These are phyloP conservation scores for Cyrtonyx montezumae DNA, from an alignment of 2,113 vertebrate species.

Conservation along the genomic window DNA sequence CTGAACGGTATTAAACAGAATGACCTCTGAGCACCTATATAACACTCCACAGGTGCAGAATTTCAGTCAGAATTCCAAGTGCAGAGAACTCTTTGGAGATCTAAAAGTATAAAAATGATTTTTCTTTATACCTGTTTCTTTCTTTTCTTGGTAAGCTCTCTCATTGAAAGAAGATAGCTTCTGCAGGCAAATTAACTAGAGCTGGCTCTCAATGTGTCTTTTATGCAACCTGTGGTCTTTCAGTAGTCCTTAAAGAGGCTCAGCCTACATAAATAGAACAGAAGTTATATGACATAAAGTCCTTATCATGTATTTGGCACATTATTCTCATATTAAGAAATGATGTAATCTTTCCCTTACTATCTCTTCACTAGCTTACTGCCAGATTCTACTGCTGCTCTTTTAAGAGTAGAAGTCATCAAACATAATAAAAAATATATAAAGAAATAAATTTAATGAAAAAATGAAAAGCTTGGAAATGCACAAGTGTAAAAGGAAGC, in stretches of 20 bases:
- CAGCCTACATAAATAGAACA: neutral
- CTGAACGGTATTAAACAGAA: neutral
- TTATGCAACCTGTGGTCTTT: neutral
- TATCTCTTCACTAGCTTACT: neutral
- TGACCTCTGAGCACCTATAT: neutral
- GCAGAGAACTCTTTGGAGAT: neutral
- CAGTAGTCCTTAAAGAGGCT: neutral
- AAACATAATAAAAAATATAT: neutral
- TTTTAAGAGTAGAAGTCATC: neutral
- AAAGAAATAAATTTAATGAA: neutral
- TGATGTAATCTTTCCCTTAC: neutral
- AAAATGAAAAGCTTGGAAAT: neutral
- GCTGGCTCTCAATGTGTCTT: neutral
- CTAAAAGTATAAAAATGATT: neutral
- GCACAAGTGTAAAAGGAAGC: neutral
- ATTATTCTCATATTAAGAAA: neutral
- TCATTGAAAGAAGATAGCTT: neutral
- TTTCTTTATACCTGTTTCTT: neutral
- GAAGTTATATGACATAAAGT: neutral
- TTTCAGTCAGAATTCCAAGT: neutral
- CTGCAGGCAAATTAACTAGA: constrained; percentile 19
- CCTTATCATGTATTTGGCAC: neutral
- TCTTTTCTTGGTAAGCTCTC: neutral
- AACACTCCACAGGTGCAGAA: neutral
- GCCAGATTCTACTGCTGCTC: neutral